phyloP scores from a whole-genome alignment of 2,888 invertebrate genomes.

The Mesoligia furuncula region DNA sequence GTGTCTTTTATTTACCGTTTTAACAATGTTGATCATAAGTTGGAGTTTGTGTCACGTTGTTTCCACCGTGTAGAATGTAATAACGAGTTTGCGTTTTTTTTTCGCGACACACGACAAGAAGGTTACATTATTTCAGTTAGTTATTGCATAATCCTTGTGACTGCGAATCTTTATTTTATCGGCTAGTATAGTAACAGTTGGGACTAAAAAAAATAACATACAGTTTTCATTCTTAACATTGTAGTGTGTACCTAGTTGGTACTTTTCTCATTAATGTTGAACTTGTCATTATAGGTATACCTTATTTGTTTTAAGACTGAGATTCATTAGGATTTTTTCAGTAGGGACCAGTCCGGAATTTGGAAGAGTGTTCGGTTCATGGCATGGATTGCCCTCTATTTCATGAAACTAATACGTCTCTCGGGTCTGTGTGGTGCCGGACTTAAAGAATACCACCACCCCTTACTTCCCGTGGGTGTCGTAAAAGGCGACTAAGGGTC shows the following conservation, averaged over 20 bases:
- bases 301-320: not conserved
- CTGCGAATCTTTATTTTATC: not conserved
- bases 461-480: no score
- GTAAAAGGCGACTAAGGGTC: no score
- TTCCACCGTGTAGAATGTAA: not conserved
- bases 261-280: not conserved
- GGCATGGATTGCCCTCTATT: not conserved
- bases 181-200: not conserved
- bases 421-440: no score
- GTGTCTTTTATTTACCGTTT: conserved; percentile 28
- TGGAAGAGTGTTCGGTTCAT: not conserved
- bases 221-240: no score
- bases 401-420: not conserved
- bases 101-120: not conserved
- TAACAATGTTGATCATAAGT: conserved; percentile 18
- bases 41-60: not conserved
- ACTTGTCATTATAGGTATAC: not conserved
- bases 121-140: not conserved
- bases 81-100: not conserved
- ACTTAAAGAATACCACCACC: no score
- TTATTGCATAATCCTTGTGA: no score
- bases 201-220: no score
- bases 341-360: no score
- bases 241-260: not conserved
- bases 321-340: not conserved